Evolutionary conservation across 2,797 vertebrate species (phyloP).

Genomic region (Clangula hyemalis): DNA sequence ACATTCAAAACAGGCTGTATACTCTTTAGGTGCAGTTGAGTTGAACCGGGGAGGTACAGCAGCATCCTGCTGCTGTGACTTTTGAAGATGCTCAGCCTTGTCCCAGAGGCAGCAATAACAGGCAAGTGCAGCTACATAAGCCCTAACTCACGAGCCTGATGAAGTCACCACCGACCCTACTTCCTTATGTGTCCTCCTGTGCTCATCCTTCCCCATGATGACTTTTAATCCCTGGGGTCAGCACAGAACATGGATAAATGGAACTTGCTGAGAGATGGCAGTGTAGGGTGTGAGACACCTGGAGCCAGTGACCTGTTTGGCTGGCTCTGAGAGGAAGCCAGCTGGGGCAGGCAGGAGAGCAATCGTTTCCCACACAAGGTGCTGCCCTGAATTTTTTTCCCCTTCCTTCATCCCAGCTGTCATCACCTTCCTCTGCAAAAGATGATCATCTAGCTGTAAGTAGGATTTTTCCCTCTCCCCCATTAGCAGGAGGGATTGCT

Average conservation of each 20-base stretch:
- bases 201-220: neutral
- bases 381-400: slow-evolving; percentile 19
- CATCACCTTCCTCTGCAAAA: slow-evolving; percentile 43
- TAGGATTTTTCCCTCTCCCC: neutral
- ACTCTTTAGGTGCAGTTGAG: fast-evolving
- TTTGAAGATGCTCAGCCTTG: neutral
- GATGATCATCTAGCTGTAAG: neutral
- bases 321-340: neutral
- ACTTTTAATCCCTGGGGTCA: neutral
- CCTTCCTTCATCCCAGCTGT: slow-evolving; percentile 18
- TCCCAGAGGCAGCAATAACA: neutral
- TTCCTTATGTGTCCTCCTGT: neutral
- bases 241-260: neutral
- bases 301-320: neutral
- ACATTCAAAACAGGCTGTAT: neutral
- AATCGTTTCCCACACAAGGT: neutral
- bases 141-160: neutral
- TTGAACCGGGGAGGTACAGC: neutral
- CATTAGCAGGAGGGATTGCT: neutral
- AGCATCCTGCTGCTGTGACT: neutral
- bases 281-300: neutral
- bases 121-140: neutral
- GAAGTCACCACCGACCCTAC: neutral
- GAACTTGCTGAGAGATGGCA: neutral
- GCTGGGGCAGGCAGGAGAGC: neutral